Evolutionary conservation across 2,113 vertebrate species (phyloP).

Genomic region (Piprites chloris): DNA sequence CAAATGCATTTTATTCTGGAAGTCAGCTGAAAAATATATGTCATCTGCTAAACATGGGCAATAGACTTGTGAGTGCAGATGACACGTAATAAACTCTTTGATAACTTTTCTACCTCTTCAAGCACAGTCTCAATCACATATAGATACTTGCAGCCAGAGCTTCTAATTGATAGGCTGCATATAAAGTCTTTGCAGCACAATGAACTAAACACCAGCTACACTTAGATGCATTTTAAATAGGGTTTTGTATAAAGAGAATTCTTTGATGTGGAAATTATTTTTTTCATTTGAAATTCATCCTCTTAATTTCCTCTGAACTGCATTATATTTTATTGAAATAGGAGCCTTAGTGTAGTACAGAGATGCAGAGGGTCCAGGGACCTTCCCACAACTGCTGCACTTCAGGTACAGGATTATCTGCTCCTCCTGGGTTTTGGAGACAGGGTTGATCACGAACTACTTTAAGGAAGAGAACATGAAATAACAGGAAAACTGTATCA

Average conservation of each 20-base stretch:
- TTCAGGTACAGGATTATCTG: not conserved
- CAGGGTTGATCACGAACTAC: not conserved
- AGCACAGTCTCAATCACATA: not conserved
- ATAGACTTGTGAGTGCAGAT: not conserved
- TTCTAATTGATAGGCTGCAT: not conserved
- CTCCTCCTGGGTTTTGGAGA: not conserved
- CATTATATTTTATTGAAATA: not conserved
- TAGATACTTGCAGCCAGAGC: not conserved
- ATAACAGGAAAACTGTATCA: not conserved
- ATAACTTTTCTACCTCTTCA: not conserved
- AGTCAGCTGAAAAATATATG: not conserved
- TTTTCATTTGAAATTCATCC: slow-evolving; percentile 28
- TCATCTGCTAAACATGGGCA: not conserved
- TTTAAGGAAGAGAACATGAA: not conserved
- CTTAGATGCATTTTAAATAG: slow-evolving; percentile 11
- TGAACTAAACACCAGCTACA: not conserved
- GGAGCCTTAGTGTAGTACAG: not conserved
- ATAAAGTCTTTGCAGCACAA: not conserved
- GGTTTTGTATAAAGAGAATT: not conserved
- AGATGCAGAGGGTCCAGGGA: not conserved
- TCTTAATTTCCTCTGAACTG: not conserved
- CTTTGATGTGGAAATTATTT: slow-evolving; percentile 49
- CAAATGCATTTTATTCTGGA: slow-evolving; percentile 10
- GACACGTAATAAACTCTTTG: not conserved
- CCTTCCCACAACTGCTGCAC: not conserved